Conservation (phyloP, 2,888 invertebrate genomes). For the Drosophila leonis region DNA sequence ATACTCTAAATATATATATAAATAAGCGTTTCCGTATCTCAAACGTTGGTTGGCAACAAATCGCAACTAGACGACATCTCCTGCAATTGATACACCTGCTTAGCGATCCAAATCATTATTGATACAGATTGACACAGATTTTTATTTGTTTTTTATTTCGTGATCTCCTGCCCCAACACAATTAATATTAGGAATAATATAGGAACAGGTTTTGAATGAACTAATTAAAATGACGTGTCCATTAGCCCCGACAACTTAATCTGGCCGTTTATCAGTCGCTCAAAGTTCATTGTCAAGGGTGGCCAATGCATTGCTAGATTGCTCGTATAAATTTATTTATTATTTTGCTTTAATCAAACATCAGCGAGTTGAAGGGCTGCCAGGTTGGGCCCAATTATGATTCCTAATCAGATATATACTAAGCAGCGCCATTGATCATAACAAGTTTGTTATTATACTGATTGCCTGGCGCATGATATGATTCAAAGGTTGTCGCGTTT, state of each 20-base stretch:
- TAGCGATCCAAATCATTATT: not conserved
- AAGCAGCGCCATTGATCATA: constrained; percentile 7
- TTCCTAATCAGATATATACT: constrained; percentile 17
- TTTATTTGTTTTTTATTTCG: not conserved
- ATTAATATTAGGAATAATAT: not conserved
- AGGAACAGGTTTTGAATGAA: not conserved
- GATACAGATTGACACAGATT: constrained; percentile 9
- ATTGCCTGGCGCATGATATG: constrained; percentile 28
- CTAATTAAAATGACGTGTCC: constrained; percentile 41
- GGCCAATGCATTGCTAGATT: constrained; percentile 34
- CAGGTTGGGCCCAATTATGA: not conserved
- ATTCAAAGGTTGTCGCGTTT: constrained; percentile 25
- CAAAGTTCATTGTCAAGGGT: constrained; percentile 63
- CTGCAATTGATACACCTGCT: not conserved
- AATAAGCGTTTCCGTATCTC: constrained; percentile 29
- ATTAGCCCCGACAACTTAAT: constrained; percentile 1
- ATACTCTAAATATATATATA: constrained; percentile 19
- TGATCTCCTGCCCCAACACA: constrained; percentile 12
- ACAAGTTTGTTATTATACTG: constrained; percentile 17
- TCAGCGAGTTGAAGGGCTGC: constrained; percentile 1
- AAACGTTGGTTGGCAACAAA: constrained; percentile 29
- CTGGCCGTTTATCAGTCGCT: constrained; percentile 29
- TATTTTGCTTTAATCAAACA: constrained; percentile 8
- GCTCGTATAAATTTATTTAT: constrained; percentile 4
- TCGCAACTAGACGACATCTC: constrained; percentile 26